Evolutionary conservation across 2,113 vertebrate genomes (phyloP), one percentile per base, ranked within the genome.

Genomic region (Poecilia latipinna): DNA sequence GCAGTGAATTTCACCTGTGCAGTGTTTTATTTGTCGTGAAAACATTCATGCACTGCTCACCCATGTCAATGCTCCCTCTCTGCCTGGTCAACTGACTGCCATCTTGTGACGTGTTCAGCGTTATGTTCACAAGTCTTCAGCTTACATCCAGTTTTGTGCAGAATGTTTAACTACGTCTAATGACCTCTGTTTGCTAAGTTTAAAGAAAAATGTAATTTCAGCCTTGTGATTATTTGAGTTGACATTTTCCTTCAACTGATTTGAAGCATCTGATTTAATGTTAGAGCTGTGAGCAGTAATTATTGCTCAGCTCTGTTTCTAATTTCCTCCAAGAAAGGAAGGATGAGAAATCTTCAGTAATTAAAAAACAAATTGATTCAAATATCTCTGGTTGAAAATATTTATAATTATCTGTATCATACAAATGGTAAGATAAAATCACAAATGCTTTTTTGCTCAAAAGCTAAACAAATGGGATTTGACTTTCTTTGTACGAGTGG

Each of bases 21-120:
- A 17, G 60, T 84, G 85, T 90, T 90, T 83, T 91, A 81, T 92
- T 90, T 88, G 82, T 88, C 82, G 67, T 86, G 87, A 92, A 88
- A 91, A 92, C 91, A 91, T 92, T 79, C 82, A 88, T 82, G 80
- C 82, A 76, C 74, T 63, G 78, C 87, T 90, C 84, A 88, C 78
- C 78, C 76, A n/a, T 84, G 88, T 87, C 81, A 22, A 7, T 61
- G 17, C 63, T 26, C 82, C 72, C 65, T 15, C 67, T 51, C 63
- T 60, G 60, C 67, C 72, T 73, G 83, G 65, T 63, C 62, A 51
- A 70, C 70, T 37, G 61, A 28, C 78, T 42, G 42, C 51, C 51
- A 26, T 68, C 75, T 61, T 54, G 39, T 60, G 57, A 28, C 39
- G 26, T 61, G 33, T 19, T 3, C 17, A 32, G 33, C n/a, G 3